Base-by-base conservation (phyloP, 2,888 invertebrate genomes). In the Ypsolopha sequella region DNA sequence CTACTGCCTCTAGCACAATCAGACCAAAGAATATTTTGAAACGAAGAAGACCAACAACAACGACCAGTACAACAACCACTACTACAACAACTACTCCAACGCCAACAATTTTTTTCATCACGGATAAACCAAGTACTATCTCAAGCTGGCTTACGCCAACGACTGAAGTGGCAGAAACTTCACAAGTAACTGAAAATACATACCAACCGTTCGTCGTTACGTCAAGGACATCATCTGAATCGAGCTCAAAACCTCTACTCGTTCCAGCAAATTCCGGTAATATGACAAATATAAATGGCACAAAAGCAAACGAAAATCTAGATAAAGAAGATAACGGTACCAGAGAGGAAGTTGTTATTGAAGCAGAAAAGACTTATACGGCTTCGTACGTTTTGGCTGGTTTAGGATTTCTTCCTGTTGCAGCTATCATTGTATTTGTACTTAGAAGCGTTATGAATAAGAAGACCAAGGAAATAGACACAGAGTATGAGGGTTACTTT, bases 371-470 rank as follows among this genome's bases (percentile, higher is more conserved):
- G 45, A 87, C 88, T 45, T 89, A 90, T 58, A 82, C 90, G 51
- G 88, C 90, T 0, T 90, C 90, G 0, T 88, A 90, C 56, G 88
- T 90, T 6, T 69, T 90, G 58, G 90, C 89, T 51, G 90, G 89
- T 0, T 70, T 90, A 47, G 90, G 90, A 7, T 88, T 90, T 60
- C 65, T 90, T 24, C 90, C 90, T 0, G 77, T 90, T 38, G 76
- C 87, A 50, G 88, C 89, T 11, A 89, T 90, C 36, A 75, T 90
- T 47, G 76, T 85, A 7, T 90, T 90, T 65, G 74, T 90, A 48
- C 69, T 88, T 60, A 84, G 88, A 56, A 88, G 87, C 60, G 66
- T 89, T 53, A 68, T 90, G 51, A 80, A 88, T 60, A 88, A 88
- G 52, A 82, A 89, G 57, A 77, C 80, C 60, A 88, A 88, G 76